Base-by-base conservation (phyloP, 2,888 invertebrate species). In the Mythimna albipuncta region DNA sequence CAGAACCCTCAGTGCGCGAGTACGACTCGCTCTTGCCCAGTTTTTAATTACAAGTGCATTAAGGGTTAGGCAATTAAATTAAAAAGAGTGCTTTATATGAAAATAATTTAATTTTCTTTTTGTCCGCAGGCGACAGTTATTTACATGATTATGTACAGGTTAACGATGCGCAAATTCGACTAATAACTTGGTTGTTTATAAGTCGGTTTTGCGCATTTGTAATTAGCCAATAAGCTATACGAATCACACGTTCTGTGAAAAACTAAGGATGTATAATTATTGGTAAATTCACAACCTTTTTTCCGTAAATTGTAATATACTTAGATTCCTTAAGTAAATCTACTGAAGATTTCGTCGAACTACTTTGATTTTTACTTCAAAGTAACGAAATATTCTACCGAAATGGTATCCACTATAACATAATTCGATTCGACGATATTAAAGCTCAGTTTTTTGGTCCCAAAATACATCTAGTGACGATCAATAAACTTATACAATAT, bases 401-500 rank as follows among this genome's bases (percentile, higher is more conserved):
- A 69, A 77, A 52, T 61, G 62, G 68, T 66, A 73, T 62, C 65
- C 64, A 72, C 70, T 65, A 62, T n/a, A 73, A 76, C 41, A 52
- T 57, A 57, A 70, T 71, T 70, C 69, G 63, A 62, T 67, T 63
- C 54, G 59, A 70, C 62, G 41, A 68, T 16, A 59, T 79, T 95
- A 95, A 95, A 95, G 95, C 95, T 95, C 88, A 79, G 81, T 82
- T 89, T 91, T 94, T 94, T 94, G 94, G 94, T 94, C 93, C 92
- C 89, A 86, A 89, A 85, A 85, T 85, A 85, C 64, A 83, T 73
- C 84, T 84, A 82, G 73, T 81, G 81, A 77, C 84, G 83, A 55
- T 55, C 79, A 80, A 90, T 91, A 91, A 90, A 93, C 87, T 90
- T 90, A 91, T 90, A 90, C 68, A 85, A 92, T 92, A 93, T 92